These are phyloP conservation scores for Ditylenchus dipsaci DNA, from an alignment of 1,140 invertebrate species.

Conservation along the genomic window DNA sequence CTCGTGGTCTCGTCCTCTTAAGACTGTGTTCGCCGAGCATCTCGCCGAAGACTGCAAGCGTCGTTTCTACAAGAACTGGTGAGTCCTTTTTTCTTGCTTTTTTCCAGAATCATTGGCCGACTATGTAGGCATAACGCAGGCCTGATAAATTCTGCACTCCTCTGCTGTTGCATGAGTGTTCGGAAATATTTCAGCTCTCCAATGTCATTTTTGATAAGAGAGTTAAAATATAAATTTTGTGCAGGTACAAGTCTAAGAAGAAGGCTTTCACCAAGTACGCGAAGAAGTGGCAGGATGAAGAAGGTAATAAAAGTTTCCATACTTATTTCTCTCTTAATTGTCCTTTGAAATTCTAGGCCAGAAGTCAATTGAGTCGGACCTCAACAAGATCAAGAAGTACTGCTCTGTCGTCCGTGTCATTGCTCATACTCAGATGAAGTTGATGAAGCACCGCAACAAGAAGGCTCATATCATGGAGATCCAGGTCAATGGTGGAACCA, in stretches of 20 bases:
- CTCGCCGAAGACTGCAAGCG: constrained; percentile 93
- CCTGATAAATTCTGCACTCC: constrained; percentile 17
- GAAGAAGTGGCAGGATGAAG: constrained; percentile 96
- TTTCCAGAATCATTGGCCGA: too few species aligned
- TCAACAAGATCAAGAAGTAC: constrained; percentile 95
- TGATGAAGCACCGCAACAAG: constrained; percentile 95
- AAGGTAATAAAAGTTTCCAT: constrained; percentile 65
- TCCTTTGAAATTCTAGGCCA: constrained; percentile 59
- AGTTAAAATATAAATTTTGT: constrained; percentile 30
- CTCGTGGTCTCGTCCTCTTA: constrained; percentile 83
- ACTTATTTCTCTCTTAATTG: too few species aligned
- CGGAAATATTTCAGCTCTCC: constrained; percentile 44
- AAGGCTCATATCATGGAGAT: constrained; percentile 99
- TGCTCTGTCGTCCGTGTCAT: constrained; percentile 92
- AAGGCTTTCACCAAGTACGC: constrained; percentile 98
- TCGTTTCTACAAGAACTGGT: constrained; percentile 99
- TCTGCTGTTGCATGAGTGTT: constrained; percentile 35
- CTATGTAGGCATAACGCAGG: too few species aligned
- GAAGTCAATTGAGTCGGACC: constrained; percentile 91
- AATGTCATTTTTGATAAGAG: constrained; percentile 54
- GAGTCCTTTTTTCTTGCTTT: constrained; percentile 58
- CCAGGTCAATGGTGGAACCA: constrained; percentile 92
- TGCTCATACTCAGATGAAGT: constrained; percentile 96
- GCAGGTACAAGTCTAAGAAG: constrained; percentile 99
- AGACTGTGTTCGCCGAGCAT: constrained; percentile 97